phyloP scores from a whole-genome alignment of 2,888 invertebrate species.

The Polylopha cassiicola region DNA sequence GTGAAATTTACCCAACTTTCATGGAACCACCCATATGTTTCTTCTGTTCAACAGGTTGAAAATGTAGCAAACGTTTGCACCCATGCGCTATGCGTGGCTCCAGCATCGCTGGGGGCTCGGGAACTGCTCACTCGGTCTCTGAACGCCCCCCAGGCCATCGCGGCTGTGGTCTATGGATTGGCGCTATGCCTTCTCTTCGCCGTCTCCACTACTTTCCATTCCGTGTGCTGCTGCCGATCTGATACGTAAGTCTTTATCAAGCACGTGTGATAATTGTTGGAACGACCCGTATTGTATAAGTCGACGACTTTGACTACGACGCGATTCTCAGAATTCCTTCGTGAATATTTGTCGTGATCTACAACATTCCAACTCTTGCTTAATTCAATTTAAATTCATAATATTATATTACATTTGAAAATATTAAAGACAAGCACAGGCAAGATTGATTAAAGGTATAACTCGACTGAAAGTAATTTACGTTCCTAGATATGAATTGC shows the following conservation, averaged over 20 bases:
- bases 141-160: slow-evolving; percentile 85
- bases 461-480: no score
- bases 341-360: no score
- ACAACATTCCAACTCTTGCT: no score
- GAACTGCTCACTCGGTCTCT: slow-evolving; percentile 85
- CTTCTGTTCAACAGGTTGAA: slow-evolving; percentile 80
- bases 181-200: slow-evolving; percentile 91
- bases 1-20: no score
- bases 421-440: no score
- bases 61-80: slow-evolving; percentile 95
- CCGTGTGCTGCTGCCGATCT: slow-evolving; percentile 84
- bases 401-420: no score
- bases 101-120: slow-evolving; percentile 87
- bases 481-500: no score
- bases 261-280: not conserved
- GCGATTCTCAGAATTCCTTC: no score
- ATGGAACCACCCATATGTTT: no score
- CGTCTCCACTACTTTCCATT: slow-evolving; percentile 93
- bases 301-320: not conserved
- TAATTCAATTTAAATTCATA: no score
- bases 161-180: slow-evolving; percentile 90
- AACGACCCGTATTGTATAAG: no score
- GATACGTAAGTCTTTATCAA: slow-evolving; percentile 55
- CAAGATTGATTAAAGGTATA: no score
- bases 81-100: slow-evolving; percentile 92